Conservation (phyloP, 2,113 vertebrate species). For the Nicator chloris region DNA sequence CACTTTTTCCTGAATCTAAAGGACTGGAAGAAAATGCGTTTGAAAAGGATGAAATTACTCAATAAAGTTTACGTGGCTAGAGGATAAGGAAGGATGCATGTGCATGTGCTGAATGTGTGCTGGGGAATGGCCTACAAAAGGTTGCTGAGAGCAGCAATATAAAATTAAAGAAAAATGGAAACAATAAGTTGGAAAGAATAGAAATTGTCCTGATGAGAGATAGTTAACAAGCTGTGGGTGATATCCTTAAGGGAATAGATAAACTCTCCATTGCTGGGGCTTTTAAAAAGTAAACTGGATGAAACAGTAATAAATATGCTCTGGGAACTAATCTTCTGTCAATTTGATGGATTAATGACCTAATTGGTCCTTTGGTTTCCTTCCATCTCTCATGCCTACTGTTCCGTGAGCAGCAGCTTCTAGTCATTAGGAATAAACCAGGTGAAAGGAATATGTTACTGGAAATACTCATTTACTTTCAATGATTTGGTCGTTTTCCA, state of each 20-base stretch:
- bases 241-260: not conserved
- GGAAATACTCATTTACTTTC: not conserved
- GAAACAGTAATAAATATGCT: not conserved
- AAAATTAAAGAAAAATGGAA: not conserved
- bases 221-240: not conserved
- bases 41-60: not conserved
- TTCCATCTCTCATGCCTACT: not conserved
- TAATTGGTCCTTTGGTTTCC: slow-evolving; percentile 5
- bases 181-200: not conserved
- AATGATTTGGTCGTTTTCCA: not conserved
- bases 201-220: not conserved
- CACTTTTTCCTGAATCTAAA: not conserved
- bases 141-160: not conserved
- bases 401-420: not conserved
- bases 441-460: not conserved
- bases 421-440: not conserved
- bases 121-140: not conserved
- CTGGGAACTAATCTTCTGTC: not conserved
- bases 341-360: not conserved
- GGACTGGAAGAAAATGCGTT: not conserved
- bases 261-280: not conserved
- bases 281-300: not conserved
- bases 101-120: not conserved
- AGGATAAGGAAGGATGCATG: not conserved
- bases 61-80: not conserved